These are phyloP conservation scores for Ruditapes philippinarum DNA, from an alignment of 1,140 invertebrate genomes.

Conservation along the genomic window DNA sequence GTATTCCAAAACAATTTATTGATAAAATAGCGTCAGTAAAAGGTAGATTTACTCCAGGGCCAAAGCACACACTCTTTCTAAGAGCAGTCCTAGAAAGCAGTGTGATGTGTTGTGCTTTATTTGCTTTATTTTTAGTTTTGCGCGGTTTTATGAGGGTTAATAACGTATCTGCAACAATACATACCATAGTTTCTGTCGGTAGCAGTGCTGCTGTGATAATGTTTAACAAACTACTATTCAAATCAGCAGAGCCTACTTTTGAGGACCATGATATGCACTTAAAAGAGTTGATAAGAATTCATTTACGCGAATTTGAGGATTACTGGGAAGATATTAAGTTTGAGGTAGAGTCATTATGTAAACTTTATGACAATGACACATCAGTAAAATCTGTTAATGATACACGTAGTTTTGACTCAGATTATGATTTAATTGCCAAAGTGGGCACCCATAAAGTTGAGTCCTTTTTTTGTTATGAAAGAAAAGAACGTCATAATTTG, in stretches of 20 bases:
- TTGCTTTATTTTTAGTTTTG: not conserved
- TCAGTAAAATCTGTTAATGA: too few relatives aligned
- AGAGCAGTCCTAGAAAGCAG: not conserved
- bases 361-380: too few relatives aligned
- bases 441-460: too few relatives aligned
- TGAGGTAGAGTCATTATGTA: too few relatives aligned
- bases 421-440: too few relatives aligned
- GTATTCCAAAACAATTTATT: not conserved
- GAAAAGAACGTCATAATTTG: too few relatives aligned
- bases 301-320: not conserved
- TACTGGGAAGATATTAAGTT: conserved; percentile 27
- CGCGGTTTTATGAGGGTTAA: not conserved
- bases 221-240: not conserved
- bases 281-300: not conserved
- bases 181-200: not conserved
- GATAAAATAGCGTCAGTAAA: not conserved
- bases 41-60: not conserved
- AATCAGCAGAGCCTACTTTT: not conserved
- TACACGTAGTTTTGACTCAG: too few relatives aligned
- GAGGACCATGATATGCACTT: not conserved
- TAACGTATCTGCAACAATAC: not conserved
- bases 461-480: too few relatives aligned
- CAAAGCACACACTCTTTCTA: not conserved
- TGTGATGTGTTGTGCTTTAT: not conserved
- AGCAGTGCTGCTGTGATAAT: not conserved